phyloP scores from a whole-genome alignment of 2,797 vertebrate genomes.

The Phylloscopus collybita region DNA sequence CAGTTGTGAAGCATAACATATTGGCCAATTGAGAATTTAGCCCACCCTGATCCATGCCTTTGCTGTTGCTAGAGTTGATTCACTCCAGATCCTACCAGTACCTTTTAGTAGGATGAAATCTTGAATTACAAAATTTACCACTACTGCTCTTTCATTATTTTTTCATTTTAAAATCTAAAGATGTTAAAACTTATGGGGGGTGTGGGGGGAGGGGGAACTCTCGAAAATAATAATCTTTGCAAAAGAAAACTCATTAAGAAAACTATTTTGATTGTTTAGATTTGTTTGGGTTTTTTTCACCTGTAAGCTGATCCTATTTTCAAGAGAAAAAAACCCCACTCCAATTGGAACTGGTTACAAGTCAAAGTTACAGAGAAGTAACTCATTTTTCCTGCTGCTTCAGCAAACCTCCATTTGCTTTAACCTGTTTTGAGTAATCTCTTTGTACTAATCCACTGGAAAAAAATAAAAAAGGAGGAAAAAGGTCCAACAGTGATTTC shows the following conservation, averaged over 20 bases:
- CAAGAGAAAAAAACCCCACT: background rate
- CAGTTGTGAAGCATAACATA: background rate
- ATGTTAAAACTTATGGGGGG: background rate
- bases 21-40: background rate
- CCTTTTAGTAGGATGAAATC: background rate
- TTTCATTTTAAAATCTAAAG: background rate
- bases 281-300: background rate
- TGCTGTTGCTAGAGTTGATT: background rate
- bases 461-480: background rate
- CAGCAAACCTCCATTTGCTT: background rate
- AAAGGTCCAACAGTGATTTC: background rate
- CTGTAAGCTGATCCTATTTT: background rate
- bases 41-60: background rate
- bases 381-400: background rate
- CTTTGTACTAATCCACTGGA: background rate
- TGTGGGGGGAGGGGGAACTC: fast-evolving
- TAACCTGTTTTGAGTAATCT: background rate
- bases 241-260: background rate
- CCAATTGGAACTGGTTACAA: background rate
- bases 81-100: background rate
- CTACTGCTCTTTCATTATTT: background rate
- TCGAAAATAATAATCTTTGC: background rate
- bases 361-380: background rate
- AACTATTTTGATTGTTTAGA: background rate
- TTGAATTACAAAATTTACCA: background rate